These are phyloP conservation scores for Lepidocyrtinus sp. DNA, from an alignment of 2,888 invertebrate genomes.

Conservation along the genomic window DNA sequence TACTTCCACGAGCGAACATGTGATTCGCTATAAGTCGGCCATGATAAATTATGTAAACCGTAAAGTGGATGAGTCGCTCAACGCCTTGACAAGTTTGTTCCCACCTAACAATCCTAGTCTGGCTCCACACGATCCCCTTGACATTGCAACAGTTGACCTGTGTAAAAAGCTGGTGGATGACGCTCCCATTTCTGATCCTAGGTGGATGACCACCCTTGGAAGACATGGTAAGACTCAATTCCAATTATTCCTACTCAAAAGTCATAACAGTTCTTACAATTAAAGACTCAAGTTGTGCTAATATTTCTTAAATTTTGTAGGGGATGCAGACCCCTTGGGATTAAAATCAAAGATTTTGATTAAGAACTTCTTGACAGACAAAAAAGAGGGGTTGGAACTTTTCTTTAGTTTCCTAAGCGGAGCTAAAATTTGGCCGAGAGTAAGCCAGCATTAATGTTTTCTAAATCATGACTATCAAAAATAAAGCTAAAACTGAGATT, in stretches of 20 bases:
- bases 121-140: conserved; percentile 67
- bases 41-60: conserved; percentile 66
- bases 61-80: conserved; percentile 55
- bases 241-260: too few relatives aligned
- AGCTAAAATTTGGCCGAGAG: conserved; percentile 57
- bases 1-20: conserved; percentile 57
- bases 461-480: neutral
- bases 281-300: neutral
- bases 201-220: conserved; percentile 75
- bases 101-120: conserved; percentile 54
- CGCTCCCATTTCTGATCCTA: conserved; percentile 89
- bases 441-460: conserved; percentile 20
- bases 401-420: conserved; percentile 81
- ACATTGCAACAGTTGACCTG: conserved; percentile 71
- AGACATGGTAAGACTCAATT: conserved; percentile 49
- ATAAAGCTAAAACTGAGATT: conserved; percentile 11
- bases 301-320: conserved; percentile 19
- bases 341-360: conserved; percentile 77
- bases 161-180: conserved; percentile 77
- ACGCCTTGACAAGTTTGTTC: conserved; percentile 59
- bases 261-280: too few relatives aligned
- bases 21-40: conserved; percentile 67
- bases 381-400: conserved; percentile 84
- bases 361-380: conserved; percentile 88
- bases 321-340: conserved; percentile 64